Percentiles rank a stretch among this genome's conserved stretches.
Conservation (phyloP, 1,140 invertebrate species). For the Rhopalosiphum maidis region DNA sequence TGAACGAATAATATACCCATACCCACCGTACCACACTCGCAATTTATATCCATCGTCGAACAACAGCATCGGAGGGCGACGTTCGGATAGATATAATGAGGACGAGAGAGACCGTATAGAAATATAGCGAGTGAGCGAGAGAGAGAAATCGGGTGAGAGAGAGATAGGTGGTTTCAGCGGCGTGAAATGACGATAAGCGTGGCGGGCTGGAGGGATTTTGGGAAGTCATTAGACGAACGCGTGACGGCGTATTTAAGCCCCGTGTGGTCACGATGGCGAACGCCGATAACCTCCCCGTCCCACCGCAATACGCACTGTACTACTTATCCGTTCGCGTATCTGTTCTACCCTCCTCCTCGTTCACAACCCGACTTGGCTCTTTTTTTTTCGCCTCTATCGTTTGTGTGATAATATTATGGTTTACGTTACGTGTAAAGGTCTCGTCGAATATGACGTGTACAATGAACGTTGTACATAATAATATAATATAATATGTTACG, state of each 20-base stretch:
- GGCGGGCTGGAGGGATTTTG: conserved; percentile 9
- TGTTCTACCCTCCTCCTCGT: background rate
- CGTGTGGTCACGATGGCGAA: conserved; percentile 28
- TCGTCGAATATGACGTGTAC: background rate
- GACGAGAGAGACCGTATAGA: background rate
- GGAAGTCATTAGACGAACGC: conserved; percentile 44
- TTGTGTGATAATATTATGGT: background rate
- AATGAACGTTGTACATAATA: background rate
- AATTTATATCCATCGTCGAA: background rate
- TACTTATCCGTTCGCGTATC: background rate
- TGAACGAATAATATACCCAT: background rate
- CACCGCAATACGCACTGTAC: background rate
- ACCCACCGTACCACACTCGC: background rate
- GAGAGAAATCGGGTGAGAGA: background rate
- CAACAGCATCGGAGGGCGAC: background rate
- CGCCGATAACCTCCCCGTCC: background rate
- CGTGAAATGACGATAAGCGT: conserved; percentile 17
- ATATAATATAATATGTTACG: no score
- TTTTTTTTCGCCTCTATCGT: background rate
- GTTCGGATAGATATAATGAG: background rate
- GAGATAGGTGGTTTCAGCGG: background rate
- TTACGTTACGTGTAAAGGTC: background rate
- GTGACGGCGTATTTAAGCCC: conserved; percentile 26
- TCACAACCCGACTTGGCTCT: background rate
- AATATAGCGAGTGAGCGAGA: background rate